Conservation (phyloP, 1,140 invertebrate species). For the Ylistrum balloti region DNA sequence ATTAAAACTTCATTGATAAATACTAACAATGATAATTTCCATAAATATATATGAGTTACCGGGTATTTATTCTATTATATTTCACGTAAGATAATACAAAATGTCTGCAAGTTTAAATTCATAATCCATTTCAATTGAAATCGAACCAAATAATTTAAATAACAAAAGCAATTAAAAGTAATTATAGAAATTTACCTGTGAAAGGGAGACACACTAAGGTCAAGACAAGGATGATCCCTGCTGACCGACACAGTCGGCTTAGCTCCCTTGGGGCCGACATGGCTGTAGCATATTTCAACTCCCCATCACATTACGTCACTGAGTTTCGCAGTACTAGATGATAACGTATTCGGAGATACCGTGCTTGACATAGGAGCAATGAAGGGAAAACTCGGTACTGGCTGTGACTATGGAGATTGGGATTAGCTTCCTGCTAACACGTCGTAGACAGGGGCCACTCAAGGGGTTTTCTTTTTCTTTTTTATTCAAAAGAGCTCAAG, state of each 20-base stretch:
- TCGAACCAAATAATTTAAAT: slow-evolving; percentile 40
- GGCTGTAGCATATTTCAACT: background rate
- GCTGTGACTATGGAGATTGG: slow-evolving; percentile 31
- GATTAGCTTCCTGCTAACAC: background rate
- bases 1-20: too few relatives aligned
- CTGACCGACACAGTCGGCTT: background rate
- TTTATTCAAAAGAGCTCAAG: background rate
- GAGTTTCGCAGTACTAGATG: background rate
- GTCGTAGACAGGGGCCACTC: background rate
- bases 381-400: background rate
- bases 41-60: too few relatives aligned
- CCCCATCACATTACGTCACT: background rate
- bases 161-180: background rate
- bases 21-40: too few relatives aligned
- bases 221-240: background rate
- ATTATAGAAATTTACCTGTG: background rate
- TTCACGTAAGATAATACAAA: too few relatives aligned
- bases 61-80: too few relatives aligned
- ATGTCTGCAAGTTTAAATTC: background rate
- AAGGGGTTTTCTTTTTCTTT: background rate
- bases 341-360: background rate
- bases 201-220: background rate
- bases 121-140: slow-evolving; percentile 36
- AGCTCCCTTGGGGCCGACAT: background rate
- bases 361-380: background rate